Conservation (phyloP, 2,888 invertebrate genomes). For the Ichneumoninae sp. region DNA sequence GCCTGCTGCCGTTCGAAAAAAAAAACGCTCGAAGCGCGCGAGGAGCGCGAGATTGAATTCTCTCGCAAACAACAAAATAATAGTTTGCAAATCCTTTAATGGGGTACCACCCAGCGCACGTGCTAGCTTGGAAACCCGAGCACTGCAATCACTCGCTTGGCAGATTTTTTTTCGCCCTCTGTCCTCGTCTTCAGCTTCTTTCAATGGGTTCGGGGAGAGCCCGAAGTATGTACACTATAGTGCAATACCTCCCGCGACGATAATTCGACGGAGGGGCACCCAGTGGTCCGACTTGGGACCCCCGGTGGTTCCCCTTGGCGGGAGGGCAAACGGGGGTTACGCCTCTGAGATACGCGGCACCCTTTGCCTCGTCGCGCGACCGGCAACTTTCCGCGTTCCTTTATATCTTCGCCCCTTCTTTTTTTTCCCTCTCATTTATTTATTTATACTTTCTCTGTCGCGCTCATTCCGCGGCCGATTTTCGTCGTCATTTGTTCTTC, state of each 20-base stretch:
- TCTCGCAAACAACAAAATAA: slow-evolving; percentile 77
- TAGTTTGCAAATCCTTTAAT: slow-evolving; percentile 73
- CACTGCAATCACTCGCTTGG: slow-evolving; percentile 78
- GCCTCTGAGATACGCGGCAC: slow-evolving; percentile 79
- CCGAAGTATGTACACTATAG: slow-evolving; percentile 21
- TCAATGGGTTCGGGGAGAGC: slow-evolving; percentile 29
- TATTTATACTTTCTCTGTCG: slow-evolving; percentile 36
- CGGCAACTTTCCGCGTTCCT: slow-evolving; percentile 65
- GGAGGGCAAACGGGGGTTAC: slow-evolving; percentile 72
- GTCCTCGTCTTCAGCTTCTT: slow-evolving; percentile 49
- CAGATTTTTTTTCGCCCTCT: slow-evolving; percentile 49
- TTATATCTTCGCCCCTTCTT: slow-evolving; percentile 49
- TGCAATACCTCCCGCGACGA: slow-evolving; percentile 81
- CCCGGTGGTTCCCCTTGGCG: slow-evolving; percentile 74
- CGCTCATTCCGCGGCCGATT: slow-evolving; percentile 55
- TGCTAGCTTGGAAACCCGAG: slow-evolving; percentile 80
- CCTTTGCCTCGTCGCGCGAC: slow-evolving; percentile 69
- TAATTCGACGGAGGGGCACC: slow-evolving; percentile 82
- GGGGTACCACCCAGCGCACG: slow-evolving; percentile 77
- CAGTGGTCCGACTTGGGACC: slow-evolving; percentile 75
- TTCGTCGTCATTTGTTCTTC: slow-evolving; percentile 48
- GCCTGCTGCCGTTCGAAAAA: slow-evolving; percentile 22
- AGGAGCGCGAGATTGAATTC: slow-evolving; percentile 71
- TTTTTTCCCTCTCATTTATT: slow-evolving; percentile 48
- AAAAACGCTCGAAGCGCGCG: not conserved